A percentile compares a stretch with the other conserved stretches of the same genome.
Conservation (phyloP, 2,797 vertebrate genomes). For the Aselliscus stoliczkanus region DNA sequence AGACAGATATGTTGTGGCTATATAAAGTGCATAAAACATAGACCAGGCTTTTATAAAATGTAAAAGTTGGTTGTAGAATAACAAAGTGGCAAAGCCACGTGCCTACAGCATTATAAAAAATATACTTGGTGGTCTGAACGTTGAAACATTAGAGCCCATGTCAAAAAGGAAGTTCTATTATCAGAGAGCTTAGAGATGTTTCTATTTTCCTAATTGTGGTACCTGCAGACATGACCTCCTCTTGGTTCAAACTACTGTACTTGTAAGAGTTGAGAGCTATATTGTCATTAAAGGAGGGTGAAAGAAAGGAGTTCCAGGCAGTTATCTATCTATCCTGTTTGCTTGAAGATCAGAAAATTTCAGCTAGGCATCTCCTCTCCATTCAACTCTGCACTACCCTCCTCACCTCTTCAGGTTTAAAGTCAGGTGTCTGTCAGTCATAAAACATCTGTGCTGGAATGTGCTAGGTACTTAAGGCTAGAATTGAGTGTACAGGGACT, state of each 20-base stretch:
- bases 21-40: neutral
- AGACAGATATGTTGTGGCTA: neutral
- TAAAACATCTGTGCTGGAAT: neutral
- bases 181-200: neutral
- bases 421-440: neutral
- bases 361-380: neutral
- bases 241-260: neutral
- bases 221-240: neutral
- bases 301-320: neutral
- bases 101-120: neutral
- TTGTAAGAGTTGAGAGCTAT: neutral
- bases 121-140: neutral
- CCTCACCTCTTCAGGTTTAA: neutral
- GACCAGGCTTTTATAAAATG: neutral
- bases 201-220: neutral
- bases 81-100: neutral
- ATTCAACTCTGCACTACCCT: neutral
- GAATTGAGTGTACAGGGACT: neutral
- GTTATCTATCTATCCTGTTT: rapidly evolving
- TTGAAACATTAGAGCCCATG: neutral
- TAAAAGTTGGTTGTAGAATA: neutral
- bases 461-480: neutral
- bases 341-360: neutral
- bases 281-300: rapidly evolving
- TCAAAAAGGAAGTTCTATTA: neutral